Base-by-base conservation (phyloP, 92 coral and sea anemone genomes). In the Nematostella vectensis region DNA sequence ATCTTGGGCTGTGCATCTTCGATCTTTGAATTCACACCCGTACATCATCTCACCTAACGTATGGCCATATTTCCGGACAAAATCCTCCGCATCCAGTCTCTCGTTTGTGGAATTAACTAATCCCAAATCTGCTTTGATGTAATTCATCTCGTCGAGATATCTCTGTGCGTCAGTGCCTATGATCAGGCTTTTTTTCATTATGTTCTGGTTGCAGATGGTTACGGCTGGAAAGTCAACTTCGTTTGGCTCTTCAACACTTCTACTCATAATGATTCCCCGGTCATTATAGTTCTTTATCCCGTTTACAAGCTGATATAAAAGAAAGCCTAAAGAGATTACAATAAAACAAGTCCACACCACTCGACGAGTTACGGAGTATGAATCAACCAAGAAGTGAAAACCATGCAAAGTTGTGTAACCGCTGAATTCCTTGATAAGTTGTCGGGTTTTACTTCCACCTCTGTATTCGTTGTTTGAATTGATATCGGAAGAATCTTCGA, bases 171-270 rank as follows among this genome's bases (percentile, higher is more conserved):
- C 57, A 0, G 72, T 76, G 9, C 68, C 83, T 0, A 26, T 20
- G 21, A 76, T 69, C 29, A 61, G 62, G 27, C 74, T 77, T 26
- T 53, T 77, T 18, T 4, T 43, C 36, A 70, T 23, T 69, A 70
- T 70, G 53, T 77, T 77, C 33, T 58, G 73, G 31, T 77, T 77
- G 42, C 84, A 77, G 30, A 77, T 63, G 17, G 67, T 77, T 36
- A 76, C 47, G 2, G 83, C 72, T 43, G 77, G 77, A 17, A 69
- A 77, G 0, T 13, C 37, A 47, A 77, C 31, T 0, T n/a, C 23
- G 33, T 2, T 24, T 28, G 13, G 71, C 47, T 0, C 12, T 23
- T 56, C 62, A 1, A 56, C 22, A 24, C 62, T 56, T 12, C 40
- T 56, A 11, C 28, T 17, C 2, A 56, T 56, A 12, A 20, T 31